Evolutionary conservation across 2,888 invertebrate species (phyloP).

Genomic region (Limnephilus marmoratus): DNA sequence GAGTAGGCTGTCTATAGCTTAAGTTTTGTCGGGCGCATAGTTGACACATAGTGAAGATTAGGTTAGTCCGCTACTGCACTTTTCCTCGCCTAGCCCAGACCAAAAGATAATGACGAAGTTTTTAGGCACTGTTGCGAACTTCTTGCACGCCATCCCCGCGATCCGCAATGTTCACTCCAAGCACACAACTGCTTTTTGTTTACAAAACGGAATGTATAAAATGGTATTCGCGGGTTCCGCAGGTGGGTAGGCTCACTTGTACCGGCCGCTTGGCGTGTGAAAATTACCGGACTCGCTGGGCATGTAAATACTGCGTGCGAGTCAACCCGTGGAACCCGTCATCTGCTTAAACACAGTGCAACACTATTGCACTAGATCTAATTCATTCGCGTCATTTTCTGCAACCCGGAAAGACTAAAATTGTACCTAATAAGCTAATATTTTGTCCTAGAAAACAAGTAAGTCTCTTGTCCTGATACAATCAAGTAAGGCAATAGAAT

Average conservation of each 20-base stretch:
- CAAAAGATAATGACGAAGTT: background rate
- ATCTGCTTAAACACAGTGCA: background rate
- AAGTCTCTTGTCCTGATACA: too few relatives aligned
- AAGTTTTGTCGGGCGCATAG: too few relatives aligned
- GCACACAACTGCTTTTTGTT: background rate
- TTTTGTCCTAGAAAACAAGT: too few relatives aligned
- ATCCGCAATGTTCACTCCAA: background rate
- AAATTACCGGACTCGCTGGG: background rate
- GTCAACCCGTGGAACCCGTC: background rate
- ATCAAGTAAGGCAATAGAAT: too few relatives aligned
- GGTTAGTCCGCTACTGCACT: background rate
- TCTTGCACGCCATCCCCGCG: background rate
- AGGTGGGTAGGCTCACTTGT: background rate
- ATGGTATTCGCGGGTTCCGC: background rate
- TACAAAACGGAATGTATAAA: background rate
- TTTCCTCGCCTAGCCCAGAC: background rate
- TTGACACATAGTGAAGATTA: too few relatives aligned
- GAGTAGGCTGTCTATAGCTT: too few relatives aligned
- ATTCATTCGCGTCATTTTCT: background rate
- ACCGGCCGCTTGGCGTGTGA: constrained; percentile 16
- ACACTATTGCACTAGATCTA: background rate
- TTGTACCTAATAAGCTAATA: background rate
- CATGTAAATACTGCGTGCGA: constrained; percentile 18
- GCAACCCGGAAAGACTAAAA: background rate
- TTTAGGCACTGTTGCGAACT: background rate